phyloP scores from a whole-genome alignment of 2,888 invertebrate genomes.

The Reticulitermes lucifugus region DNA sequence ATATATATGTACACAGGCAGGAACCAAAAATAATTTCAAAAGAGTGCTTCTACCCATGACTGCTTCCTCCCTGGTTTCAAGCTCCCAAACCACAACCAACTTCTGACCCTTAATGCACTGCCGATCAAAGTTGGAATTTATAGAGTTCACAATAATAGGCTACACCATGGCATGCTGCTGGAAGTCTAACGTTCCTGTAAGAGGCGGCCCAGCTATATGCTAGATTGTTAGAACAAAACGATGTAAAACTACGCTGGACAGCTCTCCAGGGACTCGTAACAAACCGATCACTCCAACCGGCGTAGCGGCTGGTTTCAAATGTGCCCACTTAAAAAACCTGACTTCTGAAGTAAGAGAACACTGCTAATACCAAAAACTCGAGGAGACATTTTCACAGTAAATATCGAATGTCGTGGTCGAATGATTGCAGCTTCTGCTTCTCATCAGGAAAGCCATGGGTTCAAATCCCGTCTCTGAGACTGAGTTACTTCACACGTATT shows the following conservation, averaged over 20 bases:
- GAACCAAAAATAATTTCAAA: slow-evolving; percentile 37
- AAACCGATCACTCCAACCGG: background rate
- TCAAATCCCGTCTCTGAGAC: too few species aligned
- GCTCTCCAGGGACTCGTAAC: slow-evolving; percentile 61
- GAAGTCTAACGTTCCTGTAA: background rate
- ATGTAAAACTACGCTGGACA: slow-evolving; percentile 66
- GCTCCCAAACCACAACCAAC: slow-evolving; percentile 20
- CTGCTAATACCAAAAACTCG: too few species aligned
- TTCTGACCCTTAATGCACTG: background rate
- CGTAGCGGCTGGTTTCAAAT: slow-evolving; percentile 19
- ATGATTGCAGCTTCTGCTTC: too few species aligned
- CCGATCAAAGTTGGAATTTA: slow-evolving; percentile 54
- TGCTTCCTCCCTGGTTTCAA: background rate
- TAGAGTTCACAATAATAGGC: slow-evolving; percentile 49
- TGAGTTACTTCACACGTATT: too few species aligned
- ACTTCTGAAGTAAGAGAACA: too few species aligned
- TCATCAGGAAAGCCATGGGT: too few species aligned
- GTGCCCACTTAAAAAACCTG: slow-evolving; percentile 9
- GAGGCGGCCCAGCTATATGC: slow-evolving; percentile 52
- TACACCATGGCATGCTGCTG: background rate
- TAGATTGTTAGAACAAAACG: slow-evolving; percentile 68
- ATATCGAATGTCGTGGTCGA: too few species aligned
- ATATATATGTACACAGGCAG: too few species aligned
- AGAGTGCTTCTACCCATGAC: slow-evolving; percentile 33
- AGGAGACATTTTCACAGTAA: too few species aligned